Percentiles rank a stretch among this genome's conserved stretches.
These are phyloP conservation scores for Macaria notata DNA, from an alignment of 2,888 invertebrate species.

Conservation along the genomic window DNA sequence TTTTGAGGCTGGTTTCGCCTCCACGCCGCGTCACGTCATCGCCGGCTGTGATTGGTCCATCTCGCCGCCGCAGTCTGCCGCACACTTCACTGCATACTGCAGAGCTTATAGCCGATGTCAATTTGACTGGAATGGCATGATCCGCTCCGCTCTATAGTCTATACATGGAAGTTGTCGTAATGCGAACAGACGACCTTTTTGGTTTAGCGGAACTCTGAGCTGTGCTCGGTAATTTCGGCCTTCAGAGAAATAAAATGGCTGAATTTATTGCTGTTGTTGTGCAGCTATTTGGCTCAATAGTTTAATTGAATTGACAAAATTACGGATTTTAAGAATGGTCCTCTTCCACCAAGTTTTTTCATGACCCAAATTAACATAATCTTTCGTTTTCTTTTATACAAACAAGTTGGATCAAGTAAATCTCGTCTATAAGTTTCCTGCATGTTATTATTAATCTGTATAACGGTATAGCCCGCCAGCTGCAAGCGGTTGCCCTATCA, in stretches of 20 bases:
- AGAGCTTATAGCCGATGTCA: conserved; percentile 41
- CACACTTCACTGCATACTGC: conserved; percentile 55
- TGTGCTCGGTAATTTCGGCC: not conserved
- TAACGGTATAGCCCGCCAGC: not conserved
- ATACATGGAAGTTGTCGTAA: conserved; percentile 17
- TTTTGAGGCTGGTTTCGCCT: conserved; percentile 76
- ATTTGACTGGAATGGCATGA: conserved; percentile 48
- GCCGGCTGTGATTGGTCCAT: conserved; percentile 60
- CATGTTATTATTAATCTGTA: not conserved
- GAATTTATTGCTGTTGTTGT: not conserved
- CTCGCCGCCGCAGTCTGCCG: conserved; percentile 32
- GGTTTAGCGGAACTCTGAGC: conserved; percentile 5
- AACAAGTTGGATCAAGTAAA: too few species aligned
- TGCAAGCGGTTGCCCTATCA: conserved; percentile 3
- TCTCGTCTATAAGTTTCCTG: too few species aligned
- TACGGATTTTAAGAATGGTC: too few species aligned
- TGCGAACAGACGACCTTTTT: conserved; percentile 12
- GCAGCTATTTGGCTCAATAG: too few species aligned
- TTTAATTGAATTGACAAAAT: too few species aligned
- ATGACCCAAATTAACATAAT: too few species aligned
- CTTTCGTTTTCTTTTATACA: too few species aligned
- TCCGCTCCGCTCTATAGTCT: too few species aligned
- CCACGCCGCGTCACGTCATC: conserved; percentile 56
- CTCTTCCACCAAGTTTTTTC: too few species aligned
- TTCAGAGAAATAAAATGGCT: not conserved